Percentiles rank a stretch among this genome's conserved stretches.
Conservation (phyloP, 2,797 vertebrate species). For the Mus caroli region DNA sequence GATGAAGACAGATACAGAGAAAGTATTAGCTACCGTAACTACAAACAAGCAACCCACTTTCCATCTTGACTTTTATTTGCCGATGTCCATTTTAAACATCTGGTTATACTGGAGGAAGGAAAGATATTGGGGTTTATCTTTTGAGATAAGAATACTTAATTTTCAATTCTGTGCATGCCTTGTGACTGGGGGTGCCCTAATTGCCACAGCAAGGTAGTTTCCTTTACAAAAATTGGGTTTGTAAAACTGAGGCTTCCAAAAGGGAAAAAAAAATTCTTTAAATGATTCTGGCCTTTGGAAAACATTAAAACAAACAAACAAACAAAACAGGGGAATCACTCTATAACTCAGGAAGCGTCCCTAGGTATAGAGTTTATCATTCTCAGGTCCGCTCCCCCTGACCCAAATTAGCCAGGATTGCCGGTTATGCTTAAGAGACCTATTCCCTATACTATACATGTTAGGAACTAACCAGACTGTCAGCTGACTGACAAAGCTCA, state of each 20-base stretch:
- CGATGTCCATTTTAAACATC: background rate
- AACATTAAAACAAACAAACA: background rate
- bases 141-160: background rate
- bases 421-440: background rate
- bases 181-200: background rate
- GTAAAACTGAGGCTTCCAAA: background rate
- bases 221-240: background rate
- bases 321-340: background rate
- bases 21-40: background rate
- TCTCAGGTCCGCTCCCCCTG: no score
- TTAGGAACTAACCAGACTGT: background rate
- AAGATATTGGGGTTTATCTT: background rate
- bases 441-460: background rate
- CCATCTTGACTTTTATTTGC: background rate
- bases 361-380: background rate
- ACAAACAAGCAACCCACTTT: background rate
- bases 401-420: background rate
- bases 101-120: background rate
- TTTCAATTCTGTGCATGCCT: background rate
- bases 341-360: background rate
- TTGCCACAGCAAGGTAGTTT: background rate
- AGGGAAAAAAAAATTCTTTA: background rate
- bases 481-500: background rate
- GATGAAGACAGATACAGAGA: background rate
- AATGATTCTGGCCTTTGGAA: background rate